These are phyloP conservation scores for Acanthiza pusilla DNA, from an alignment of 2,797 vertebrate species.

Conservation along the genomic window DNA sequence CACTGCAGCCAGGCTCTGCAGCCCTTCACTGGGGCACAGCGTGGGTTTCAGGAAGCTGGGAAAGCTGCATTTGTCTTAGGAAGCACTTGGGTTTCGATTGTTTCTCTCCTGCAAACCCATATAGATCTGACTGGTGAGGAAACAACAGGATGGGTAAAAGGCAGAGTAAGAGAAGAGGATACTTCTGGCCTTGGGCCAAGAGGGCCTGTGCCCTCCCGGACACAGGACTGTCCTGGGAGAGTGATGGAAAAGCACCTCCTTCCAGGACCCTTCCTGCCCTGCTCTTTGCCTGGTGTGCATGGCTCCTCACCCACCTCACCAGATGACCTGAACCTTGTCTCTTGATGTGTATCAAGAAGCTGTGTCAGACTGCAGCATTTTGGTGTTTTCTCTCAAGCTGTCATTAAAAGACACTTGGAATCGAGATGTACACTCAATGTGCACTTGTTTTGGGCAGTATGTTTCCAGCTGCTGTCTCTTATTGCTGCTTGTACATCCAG, in stretches of 20 bases:
- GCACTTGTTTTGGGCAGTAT: accelerated
- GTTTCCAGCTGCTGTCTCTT: background rate
- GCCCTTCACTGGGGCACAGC: background rate
- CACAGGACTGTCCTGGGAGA: accelerated
- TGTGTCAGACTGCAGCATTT: background rate
- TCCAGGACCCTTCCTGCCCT: background rate
- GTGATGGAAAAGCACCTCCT: background rate
- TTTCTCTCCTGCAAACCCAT: background rate
- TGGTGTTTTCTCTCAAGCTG: background rate
- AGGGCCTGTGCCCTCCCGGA: background rate
- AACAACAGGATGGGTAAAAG: background rate
- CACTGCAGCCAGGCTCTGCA: background rate
- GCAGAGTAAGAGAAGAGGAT: background rate
- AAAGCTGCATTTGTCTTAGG: background rate
- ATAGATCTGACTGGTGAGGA: background rate
- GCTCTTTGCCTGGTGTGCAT: accelerated
- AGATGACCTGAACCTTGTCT: background rate
- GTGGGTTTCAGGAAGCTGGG: background rate
- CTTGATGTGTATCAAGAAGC: background rate
- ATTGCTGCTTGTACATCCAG: background rate
- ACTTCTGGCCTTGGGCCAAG: background rate
- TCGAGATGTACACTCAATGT: background rate
- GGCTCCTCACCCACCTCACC: background rate
- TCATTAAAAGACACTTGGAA: background rate
- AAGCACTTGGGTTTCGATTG: background rate